Percentiles rank a stretch among this genome's conserved stretches.
Conservation (phyloP, 2,888 invertebrate genomes). For the Standfussiana lucernea region DNA sequence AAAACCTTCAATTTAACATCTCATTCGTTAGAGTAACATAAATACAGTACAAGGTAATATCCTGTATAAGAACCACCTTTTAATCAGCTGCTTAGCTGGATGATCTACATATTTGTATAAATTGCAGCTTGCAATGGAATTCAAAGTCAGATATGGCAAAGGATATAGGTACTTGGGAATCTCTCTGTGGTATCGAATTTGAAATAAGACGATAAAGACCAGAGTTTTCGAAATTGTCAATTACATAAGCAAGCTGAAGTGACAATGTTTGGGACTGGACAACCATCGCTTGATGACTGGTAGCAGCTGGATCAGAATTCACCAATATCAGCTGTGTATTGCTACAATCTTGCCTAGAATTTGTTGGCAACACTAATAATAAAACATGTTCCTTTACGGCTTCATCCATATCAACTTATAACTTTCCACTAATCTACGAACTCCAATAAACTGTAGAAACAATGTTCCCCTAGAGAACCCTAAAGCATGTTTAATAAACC, state of each 20-base stretch:
- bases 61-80: slow-evolving; percentile 41
- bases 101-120: background rate
- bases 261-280: background rate
- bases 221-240: background rate
- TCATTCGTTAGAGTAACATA: slow-evolving; percentile 26
- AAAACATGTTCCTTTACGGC: background rate
- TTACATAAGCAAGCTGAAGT: background rate
- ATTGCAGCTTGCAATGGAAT: slow-evolving; percentile 4
- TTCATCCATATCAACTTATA: background rate
- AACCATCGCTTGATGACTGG: too few relatives aligned
- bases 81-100: slow-evolving; percentile 4
- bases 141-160: background rate
- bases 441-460: slow-evolving; percentile 25
- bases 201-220: background rate
- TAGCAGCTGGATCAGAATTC: background rate
- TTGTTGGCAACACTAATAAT: background rate
- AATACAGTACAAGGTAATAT: slow-evolving; percentile 48
- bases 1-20: slow-evolving; percentile 37
- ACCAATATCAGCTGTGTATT: background rate
- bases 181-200: background rate
- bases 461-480: background rate
- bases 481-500: slow-evolving; percentile 29
- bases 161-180: background rate
- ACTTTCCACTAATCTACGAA: slow-evolving; percentile 12
- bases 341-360: background rate